phyloP scores from a whole-genome alignment of 1,140 invertebrate genomes.

The Cryptotermes secundus region DNA sequence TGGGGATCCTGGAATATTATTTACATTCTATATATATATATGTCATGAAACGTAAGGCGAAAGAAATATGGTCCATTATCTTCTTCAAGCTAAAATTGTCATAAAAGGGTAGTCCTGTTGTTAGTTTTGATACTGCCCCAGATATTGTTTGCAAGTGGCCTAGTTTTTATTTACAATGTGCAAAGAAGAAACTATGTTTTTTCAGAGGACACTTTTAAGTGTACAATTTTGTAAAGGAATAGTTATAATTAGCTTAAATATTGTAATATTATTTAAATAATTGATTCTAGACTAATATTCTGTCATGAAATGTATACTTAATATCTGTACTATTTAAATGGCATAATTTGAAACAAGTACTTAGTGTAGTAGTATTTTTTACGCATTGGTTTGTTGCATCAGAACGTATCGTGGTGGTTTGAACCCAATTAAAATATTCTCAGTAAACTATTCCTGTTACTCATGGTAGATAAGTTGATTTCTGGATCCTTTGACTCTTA shows the following conservation, averaged over 20 bases:
- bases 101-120: too few species aligned
- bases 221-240: background rate
- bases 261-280: background rate
- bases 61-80: too few species aligned
- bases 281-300: background rate
- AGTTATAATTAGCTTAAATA: background rate
- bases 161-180: background rate
- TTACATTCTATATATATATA: too few species aligned
- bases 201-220: background rate
- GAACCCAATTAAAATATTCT: too few species aligned
- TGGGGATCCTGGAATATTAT: background rate
- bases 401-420: background rate
- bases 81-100: too few species aligned
- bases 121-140: background rate
- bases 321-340: background rate
- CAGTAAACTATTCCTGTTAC: too few species aligned
- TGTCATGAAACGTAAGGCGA: too few species aligned
- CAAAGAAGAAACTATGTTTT: background rate
- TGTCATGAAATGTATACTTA: background rate
- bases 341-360: background rate
- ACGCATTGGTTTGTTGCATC: background rate
- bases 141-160: background rate
- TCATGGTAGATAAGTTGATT: too few species aligned
- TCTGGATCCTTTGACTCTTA: too few species aligned
- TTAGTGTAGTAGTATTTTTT: background rate